Evolutionary conservation across 1,140 invertebrate genomes (phyloP), one percentile per base, ranked within the genome.

Genomic region (Solenopsis fugax): DNA sequence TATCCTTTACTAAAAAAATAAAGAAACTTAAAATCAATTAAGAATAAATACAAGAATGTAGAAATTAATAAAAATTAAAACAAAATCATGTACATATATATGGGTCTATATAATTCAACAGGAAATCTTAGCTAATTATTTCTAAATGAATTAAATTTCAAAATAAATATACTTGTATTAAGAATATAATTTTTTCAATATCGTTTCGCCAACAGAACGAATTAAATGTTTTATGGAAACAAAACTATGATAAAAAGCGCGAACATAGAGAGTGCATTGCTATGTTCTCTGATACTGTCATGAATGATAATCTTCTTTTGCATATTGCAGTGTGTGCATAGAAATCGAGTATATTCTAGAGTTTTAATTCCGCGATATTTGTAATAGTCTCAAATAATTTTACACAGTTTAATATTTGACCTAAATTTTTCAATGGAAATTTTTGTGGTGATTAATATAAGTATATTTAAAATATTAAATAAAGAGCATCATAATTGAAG

Each of bases 291-390:
- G 13, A 78, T 21, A 6, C 2, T 52, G 2, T 18, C 29, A 69
- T 18, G 7, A 7, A 78, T 67, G 6, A 80, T 41, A 81, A 71
- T 65, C 12, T 65, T 29, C 9, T 67, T 69, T 80, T 41, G 24
- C n/a, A 54, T 54, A 54, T 13, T 12, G 4, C 34, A 2, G 54
- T 69, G 29, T 29, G 29, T 29, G 29, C n/a, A 24, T 71, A 41
- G 24, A 81, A 52, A 65, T 6, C 10, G 4, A 41, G 9, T 41
- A 56, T 54, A 9, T 12, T n/a, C 0, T 0, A 24, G n/a, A 13
- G 13, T 9, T 67, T 67, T 80, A 69, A 80, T 80, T 21, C 13
- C n/a, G 29, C 7, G 9, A 52, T 13, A 80, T 54, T 52, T 80
- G 7, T 41, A 41, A 7, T 12, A 21, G 34, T 21, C 7, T 34